Evolutionary conservation across 2,797 vertebrate genomes (phyloP).

Genomic region (Gymnothorax reevesii): DNA sequence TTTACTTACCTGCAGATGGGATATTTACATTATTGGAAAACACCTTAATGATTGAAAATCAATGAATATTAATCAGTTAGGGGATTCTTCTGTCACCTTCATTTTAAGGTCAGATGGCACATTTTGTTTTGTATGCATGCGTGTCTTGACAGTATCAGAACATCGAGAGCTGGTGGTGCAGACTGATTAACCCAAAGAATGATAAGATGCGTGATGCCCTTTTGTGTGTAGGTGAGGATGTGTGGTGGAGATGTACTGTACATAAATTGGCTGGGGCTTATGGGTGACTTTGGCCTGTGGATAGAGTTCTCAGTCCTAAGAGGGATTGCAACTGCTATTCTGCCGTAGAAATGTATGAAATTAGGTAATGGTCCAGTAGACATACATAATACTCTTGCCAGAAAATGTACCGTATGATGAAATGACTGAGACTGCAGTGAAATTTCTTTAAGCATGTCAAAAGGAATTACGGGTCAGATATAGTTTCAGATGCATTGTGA

Average conservation of each 20-base stretch:
- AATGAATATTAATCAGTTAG: too few relatives aligned
- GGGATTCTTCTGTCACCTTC: too few relatives aligned
- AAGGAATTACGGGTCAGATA: background rate
- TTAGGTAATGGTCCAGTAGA: background rate
- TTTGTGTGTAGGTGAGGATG: background rate
- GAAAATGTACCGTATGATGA: background rate
- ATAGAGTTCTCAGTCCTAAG: slow-evolving; percentile 13
- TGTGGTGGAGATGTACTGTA: background rate
- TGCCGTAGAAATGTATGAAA: slow-evolving; percentile 34
- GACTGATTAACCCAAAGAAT: background rate
- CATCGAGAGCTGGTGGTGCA: background rate
- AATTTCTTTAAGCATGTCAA: background rate
- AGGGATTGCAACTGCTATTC: slow-evolving; percentile 27
- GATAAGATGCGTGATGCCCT: background rate
- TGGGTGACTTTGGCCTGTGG: slow-evolving; percentile 21
- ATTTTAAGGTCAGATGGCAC: too few relatives aligned
- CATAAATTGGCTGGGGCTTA: background rate
- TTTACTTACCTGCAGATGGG: too few relatives aligned
- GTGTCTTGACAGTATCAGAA: background rate
- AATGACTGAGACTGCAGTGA: background rate
- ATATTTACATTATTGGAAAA: too few relatives aligned
- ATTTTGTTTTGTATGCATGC: background rate
- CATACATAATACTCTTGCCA: background rate
- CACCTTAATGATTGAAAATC: too few relatives aligned
- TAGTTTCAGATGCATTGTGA: background rate